Percentiles rank a stretch among this genome's conserved stretches.
These are phyloP conservation scores for Andrena praecox DNA, from an alignment of 2,888 invertebrate species.

Conservation along the genomic window DNA sequence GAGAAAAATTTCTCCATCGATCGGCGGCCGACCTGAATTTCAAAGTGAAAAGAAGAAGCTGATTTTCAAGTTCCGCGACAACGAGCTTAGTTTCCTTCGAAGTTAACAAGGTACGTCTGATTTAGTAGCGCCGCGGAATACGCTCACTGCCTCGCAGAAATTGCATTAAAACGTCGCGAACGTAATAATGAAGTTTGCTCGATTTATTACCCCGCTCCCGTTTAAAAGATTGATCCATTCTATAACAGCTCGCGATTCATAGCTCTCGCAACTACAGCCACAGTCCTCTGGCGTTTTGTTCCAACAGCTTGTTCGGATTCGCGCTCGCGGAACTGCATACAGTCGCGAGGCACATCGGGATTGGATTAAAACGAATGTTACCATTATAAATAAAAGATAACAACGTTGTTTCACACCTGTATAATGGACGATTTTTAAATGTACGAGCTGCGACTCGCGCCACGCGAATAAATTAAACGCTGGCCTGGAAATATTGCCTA, in stretches of 20 bases:
- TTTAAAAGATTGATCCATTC: slow-evolving; percentile 10
- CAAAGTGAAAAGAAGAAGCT: slow-evolving; percentile 21
- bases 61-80: slow-evolving; percentile 47
- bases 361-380: background rate
- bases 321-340: background rate
- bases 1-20: slow-evolving; percentile 37
- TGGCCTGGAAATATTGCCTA: slow-evolving; percentile 17
- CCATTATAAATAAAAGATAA: background rate
- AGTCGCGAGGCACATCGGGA: background rate
- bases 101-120: slow-evolving; percentile 42
- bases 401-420: background rate
- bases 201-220: slow-evolving; percentile 20
- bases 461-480: slow-evolving; percentile 1
- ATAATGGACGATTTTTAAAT: slow-evolving; percentile 1
- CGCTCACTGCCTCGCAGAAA: slow-evolving; percentile 32
- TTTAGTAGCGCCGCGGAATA: slow-evolving; percentile 29
- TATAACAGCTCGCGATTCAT: background rate
- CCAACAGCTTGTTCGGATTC: too few species aligned
- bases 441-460: background rate
- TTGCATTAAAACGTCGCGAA: slow-evolving; percentile 35
- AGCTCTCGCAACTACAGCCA: background rate
- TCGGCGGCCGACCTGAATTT: slow-evolving; percentile 51
- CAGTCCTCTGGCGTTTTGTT: background rate
- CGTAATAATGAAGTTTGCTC: slow-evolving; percentile 17
- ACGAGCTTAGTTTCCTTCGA: slow-evolving; percentile 27